A percentile compares a stretch with the other conserved stretches of the same genome.
phyloP scores from a whole-genome alignment of 2,113 vertebrate species.

The Nanorana parkeri region DNA sequence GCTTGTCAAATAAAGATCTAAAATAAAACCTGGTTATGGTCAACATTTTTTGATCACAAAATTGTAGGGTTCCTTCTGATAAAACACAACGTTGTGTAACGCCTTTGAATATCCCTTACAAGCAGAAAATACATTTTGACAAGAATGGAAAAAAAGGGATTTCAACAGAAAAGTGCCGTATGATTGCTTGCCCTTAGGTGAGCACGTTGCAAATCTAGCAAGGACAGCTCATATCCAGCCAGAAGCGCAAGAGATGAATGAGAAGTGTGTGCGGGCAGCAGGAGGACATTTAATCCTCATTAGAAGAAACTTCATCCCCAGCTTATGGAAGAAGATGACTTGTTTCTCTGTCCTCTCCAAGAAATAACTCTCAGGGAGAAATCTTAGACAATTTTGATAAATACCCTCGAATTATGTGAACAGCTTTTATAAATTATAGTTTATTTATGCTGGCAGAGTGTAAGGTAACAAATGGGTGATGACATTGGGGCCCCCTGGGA shows the following conservation, averaged over 20 bases:
- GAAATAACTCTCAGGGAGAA: constrained; percentile 30
- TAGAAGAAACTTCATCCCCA: constrained; percentile 42
- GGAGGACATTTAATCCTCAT: constrained; percentile 51
- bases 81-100: neutral
- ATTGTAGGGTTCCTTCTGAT: neutral
- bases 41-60: neutral
- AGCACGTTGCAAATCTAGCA: constrained; percentile 6
- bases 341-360: constrained; percentile 15
- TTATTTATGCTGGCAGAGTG: constrained; percentile 9
- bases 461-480: neutral
- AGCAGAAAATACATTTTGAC: neutral
- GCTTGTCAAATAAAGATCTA: too few species aligned
- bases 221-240: constrained; percentile 17
- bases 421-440: constrained; percentile 9
- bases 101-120: neutral
- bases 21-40: too few species aligned
- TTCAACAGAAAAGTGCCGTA: neutral
- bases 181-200: constrained; percentile 13
- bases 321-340: constrained; percentile 5
- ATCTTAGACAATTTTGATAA: constrained; percentile 49
- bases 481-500: neutral
- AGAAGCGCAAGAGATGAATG: constrained; percentile 40
- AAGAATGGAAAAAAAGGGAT: neutral
- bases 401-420: neutral
- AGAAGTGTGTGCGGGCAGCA: constrained; percentile 21